phyloP scores from a whole-genome alignment of 2,113 vertebrate genomes.

The Channa maculata region DNA sequence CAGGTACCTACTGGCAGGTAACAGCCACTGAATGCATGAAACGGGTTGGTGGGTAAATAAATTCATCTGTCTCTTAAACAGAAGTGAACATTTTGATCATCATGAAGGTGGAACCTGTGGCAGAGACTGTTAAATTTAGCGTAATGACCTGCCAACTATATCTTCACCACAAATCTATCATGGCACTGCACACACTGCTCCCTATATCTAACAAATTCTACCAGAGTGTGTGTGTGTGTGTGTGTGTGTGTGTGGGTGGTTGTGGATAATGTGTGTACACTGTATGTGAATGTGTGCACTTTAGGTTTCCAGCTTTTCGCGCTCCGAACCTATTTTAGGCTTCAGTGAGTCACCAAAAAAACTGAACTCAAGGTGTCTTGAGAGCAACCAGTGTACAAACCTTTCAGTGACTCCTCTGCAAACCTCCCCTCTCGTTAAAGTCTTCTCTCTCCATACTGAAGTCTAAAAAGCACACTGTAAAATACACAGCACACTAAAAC shows the following conservation, averaged over 20 bases:
- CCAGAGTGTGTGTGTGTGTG: neutral
- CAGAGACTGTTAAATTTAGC: too few species aligned
- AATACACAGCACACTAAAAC: slow-evolving; percentile 46
- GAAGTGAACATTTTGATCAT: too few species aligned
- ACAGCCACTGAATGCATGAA: too few species aligned
- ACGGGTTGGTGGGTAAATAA: too few species aligned
- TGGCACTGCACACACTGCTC: neutral
- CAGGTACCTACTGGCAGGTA: too few species aligned
- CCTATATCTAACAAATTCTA: neutral
- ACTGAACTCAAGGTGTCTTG: neutral
- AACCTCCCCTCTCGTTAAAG: slow-evolving; percentile 36
- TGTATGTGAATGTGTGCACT: too few species aligned
- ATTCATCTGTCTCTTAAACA: too few species aligned
- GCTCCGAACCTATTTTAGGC: slow-evolving; percentile 32
- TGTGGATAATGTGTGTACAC: neutral
- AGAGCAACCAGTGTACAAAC: slow-evolving; percentile 23
- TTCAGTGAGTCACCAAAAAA: slow-evolving; percentile 18
- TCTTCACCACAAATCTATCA: neutral
- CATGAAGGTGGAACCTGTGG: too few species aligned
- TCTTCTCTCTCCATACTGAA: slow-evolving; percentile 37
- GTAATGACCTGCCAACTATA: neutral
- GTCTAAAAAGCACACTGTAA: slow-evolving; percentile 51
- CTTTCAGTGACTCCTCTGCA: slow-evolving; percentile 44
- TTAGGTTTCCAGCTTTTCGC: neutral
- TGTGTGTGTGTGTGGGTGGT: neutral